Evolutionary conservation across 2,797 vertebrate species (phyloP), one percentile per base, ranked within the genome.

Genomic region (Hemibagrus guttatus): DNA sequence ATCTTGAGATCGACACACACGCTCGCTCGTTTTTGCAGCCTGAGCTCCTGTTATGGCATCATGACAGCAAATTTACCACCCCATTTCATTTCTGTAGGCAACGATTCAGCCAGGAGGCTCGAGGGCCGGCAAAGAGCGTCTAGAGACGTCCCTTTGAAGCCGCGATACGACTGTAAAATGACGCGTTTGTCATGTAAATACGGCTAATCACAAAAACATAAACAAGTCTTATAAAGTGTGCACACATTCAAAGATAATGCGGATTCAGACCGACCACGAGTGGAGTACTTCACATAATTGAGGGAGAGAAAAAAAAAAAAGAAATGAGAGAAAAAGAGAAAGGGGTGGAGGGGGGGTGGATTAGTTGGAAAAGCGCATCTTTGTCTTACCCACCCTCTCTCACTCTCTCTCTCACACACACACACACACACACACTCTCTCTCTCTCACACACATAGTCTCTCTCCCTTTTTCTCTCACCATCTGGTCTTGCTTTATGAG

Each of bases 201-300:
- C 90, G 56, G 42, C 84, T 83, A 84, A 86, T 88, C 84, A 68
- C 71, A 26, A 88, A 83, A 88, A 88, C 92, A 91, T 0, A 23
- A 90, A 89, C 91, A 82, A 86, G 82, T 90, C 93, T 92, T 92
- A 93, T 91, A 93, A 93, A 93, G 93, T 90, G 92, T 93, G 90
- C 90, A 91, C 89, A 94, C 87, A 86, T 86, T 88, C 84, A 88
- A 72, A 56, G 56, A 80, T 85, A 76, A 87, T 87, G 63, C 80
- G 66, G 81, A 87, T 83, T 86, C 84, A 86, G 85, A 83, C 64
- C 28, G 31, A 39, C 69, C 83, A 39, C 66, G 83, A 88, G 87
- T 83, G 68, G 81, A 88, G 81, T 80, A 63, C 87, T 88, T 82
- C 84, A 88, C 28, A 84, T 86, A 78, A 88, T 80, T 79, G 87